Evolutionary conservation across 2,888 invertebrate species (phyloP), one percentile per base, ranked within the genome.

Genomic region (Platycheirus albimanus): DNA sequence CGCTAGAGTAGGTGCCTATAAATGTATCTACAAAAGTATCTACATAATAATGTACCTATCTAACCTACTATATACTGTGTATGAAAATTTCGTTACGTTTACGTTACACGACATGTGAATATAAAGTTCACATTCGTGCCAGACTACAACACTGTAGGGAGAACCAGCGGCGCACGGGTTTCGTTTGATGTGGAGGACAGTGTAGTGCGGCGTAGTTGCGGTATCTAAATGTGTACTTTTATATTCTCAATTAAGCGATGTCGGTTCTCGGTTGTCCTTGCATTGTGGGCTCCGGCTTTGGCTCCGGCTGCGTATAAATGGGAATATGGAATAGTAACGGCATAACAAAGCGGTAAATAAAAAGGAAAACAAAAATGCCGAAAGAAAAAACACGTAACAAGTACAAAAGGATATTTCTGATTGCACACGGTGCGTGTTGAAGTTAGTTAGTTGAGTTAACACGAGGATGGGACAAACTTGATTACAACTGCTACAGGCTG

Each of bases 191-290:
- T n/a, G 19, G 17, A n/a, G 6, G 33, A 4, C 1, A 13, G 13
- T 24, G 17, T 30, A 4, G 30, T 38, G 24, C 28, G 49, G 20
- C 24, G 4, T 5, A 6, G 19, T 24, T 43, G 8, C 52, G 7
- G 38, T 36, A 71, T 61, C 71, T 72, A 76, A 70, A 77, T 76
- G 61, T 45, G 45, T 61, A 67, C 71, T 77, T 72, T 81, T 67
- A 81, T 71, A 71, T 77, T 81, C 49, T 71, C 81, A 81, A 81
- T 81, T 81, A 77, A 71, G 81, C 77, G 61, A 71, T 81, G 77
- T 71, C 77, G 77, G 77, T 45, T 81, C 71, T 71, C 77, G 77
- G 77, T 45, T 72, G 81, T 77, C 81, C 81, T 81, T 77, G 81
- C 71, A 66, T 67, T 66, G 81, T 77, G 49, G 7, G 28, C 43